These are phyloP conservation scores for Cyanocitta stelleri DNA, from an alignment of 2,113 vertebrate species.

Conservation along the genomic window DNA sequence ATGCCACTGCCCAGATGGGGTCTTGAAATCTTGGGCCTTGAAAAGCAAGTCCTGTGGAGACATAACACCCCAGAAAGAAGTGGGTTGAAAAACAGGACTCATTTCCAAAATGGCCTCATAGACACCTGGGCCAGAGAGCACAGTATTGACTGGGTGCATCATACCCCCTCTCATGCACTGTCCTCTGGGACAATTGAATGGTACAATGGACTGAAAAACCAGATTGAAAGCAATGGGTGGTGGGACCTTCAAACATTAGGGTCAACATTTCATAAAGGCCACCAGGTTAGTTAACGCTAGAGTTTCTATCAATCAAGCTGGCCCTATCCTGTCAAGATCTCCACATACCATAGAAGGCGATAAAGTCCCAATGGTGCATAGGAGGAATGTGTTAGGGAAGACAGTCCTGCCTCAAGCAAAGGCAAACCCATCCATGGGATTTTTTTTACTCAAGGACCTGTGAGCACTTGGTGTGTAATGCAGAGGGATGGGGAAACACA, in stretches of 20 bases:
- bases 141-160: neutral
- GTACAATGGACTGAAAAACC: neutral
- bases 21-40: neutral
- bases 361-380: neutral
- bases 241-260: neutral
- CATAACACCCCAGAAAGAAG: neutral
- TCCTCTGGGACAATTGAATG: neutral
- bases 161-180: neutral
- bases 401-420: neutral
- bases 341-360: neutral
- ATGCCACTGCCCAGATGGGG: neutral
- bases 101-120: neutral
- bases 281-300: neutral
- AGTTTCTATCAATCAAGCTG: neutral
- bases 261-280: neutral
- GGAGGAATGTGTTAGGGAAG: neutral
- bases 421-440: neutral
- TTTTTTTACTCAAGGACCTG: neutral
- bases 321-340: neutral
- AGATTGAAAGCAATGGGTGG: neutral
- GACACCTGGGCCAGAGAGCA: neutral
- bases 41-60: neutral
- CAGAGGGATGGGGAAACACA: fast-evolving
- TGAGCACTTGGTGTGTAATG: neutral
- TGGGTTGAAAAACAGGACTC: fast-evolving